These are phyloP conservation scores for Paedocypris sp. DNA, from an alignment of 2,113 vertebrate species.

Conservation along the genomic window DNA sequence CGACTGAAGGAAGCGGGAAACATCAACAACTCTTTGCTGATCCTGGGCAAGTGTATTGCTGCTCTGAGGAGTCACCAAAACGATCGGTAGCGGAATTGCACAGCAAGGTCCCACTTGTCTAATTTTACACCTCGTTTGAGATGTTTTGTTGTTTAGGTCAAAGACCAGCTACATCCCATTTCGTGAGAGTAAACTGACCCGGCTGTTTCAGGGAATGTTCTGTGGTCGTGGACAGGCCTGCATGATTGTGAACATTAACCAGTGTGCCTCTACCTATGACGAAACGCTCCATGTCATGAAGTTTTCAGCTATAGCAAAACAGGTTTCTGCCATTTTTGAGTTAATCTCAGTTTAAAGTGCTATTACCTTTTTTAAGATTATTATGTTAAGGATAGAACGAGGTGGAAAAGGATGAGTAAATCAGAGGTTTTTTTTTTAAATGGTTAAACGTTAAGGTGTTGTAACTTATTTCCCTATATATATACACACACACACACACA, in stretches of 20 bases:
- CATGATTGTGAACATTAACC: constrained; percentile 83
- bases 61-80: constrained; percentile 71
- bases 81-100: constrained; percentile 52
- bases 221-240: constrained; percentile 74
- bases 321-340: too few species aligned
- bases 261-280: constrained; percentile 74
- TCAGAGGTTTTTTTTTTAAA: too few species aligned
- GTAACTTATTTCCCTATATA: too few species aligned
- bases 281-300: constrained; percentile 84
- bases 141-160: constrained; percentile 25
- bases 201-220: constrained; percentile 79
- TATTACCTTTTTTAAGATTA: too few species aligned
- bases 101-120: neutral
- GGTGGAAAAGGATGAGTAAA: too few species aligned
- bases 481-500: too few species aligned
- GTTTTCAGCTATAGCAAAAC: constrained; percentile 78
- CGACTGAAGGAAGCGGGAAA: constrained; percentile 81
- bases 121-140: neutral
- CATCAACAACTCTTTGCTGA: constrained; percentile 84
- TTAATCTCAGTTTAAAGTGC: too few species aligned
- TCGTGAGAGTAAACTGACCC: constrained; percentile 81
- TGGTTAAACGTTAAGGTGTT: too few species aligned
- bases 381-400: too few species aligned
- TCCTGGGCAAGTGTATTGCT: constrained; percentile 79
- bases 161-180: constrained; percentile 66